A percentile compares a stretch with the other conserved stretches of the same genome.
These are phyloP conservation scores for Pseudococcus longispinus DNA, from an alignment of 2,888 invertebrate species.

Conservation along the genomic window DNA sequence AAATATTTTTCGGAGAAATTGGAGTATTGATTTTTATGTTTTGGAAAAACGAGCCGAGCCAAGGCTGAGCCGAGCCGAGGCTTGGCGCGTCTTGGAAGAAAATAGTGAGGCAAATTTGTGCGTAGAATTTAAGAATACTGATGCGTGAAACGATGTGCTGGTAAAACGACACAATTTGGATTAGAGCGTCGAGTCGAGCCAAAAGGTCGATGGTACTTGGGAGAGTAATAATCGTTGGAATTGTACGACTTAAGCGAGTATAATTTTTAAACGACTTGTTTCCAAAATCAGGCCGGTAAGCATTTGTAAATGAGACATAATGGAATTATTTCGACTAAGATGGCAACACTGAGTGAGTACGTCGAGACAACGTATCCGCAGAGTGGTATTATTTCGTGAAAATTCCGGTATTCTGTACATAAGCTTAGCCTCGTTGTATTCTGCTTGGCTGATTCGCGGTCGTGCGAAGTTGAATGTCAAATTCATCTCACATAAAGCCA, in stretches of 20 bases:
- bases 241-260: not conserved
- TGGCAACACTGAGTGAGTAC: not conserved
- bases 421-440: not conserved
- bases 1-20: not conserved
- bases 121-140: not conserved
- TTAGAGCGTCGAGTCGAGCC: not conserved
- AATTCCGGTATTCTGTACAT: not conserved
- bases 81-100: not conserved
- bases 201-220: not conserved
- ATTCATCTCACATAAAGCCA: constrained; percentile 9
- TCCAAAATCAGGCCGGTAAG: not conserved
- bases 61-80: too few species aligned
- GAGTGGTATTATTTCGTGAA: not conserved
- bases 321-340: not conserved
- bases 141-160: not conserved
- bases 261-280: not conserved
- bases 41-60: not conserved
- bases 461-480: not conserved
- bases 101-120: not conserved
- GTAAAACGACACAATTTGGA: not conserved
- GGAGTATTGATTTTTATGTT: not conserved
- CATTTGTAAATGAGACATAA: not conserved
- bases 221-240: not conserved
- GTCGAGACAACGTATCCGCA: not conserved
- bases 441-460: not conserved